Base-by-base conservation (phyloP, 2,797 vertebrate genomes). In the Sarcoramphus papa region DNA sequence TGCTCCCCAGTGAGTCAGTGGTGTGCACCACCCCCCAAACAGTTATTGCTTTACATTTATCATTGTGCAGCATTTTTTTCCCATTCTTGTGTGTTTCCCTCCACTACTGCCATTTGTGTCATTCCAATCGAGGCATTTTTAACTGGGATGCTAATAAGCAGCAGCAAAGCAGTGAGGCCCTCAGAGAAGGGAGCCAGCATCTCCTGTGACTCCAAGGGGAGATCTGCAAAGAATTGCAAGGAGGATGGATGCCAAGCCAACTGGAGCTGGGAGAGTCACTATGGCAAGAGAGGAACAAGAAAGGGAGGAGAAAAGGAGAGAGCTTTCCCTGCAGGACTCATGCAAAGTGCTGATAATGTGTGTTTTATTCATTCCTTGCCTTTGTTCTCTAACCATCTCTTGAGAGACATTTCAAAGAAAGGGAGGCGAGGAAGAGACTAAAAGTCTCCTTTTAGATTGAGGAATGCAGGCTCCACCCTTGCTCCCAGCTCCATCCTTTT, bases 401-500 rank as follows among this genome's bases (percentile, higher is more conserved):
- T 92, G 92, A 95, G 96, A 97, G 94, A 95, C 45, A 33, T 96
- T 97, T 97, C 96, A 97, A 95, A 97, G 96, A 97, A 96, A 92
- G 78, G 91, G 85, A 96, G 96, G 68, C 3, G 25, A 95, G 93
- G 91, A 97, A 95, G 92, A 97, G 96, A 97, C 95, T 95, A 96
- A 89, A 97, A 94, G 96, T 96, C 97, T 96, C 95, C 95, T 93
- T 96, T 97, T 83, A 96, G 93, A 75, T 54, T 95, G 95, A 95
- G 96, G 96, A 96, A 97, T 97, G 97, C 88, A 95, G 86, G 72
- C 95, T 95, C 97, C 96, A 95, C 96, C 96, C 96, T 97, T 90
- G 96, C 96, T 97, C 76, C 93, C 82, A 97, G 96, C 96, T 92
- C 94, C 94, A 95, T 96, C 90, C 65, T 97, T 97, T 93, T 91